Conservation (phyloP, 2,888 invertebrate species). For the Entomobrya multifasciata region DNA sequence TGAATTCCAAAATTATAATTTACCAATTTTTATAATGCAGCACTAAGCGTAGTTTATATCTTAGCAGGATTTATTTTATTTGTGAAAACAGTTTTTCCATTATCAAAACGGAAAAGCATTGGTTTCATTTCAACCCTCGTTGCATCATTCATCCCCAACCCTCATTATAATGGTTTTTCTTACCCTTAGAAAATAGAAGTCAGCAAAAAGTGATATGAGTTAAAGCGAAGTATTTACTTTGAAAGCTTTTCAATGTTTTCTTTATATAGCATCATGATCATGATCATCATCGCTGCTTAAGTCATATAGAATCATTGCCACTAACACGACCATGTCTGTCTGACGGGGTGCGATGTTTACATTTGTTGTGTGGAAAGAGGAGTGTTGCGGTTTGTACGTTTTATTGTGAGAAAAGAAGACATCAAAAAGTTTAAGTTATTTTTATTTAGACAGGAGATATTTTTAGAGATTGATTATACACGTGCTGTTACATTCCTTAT, state of each 20-base stretch:
- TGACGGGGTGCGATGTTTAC: conserved; percentile 32
- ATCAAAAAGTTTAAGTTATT: conserved; percentile 25
- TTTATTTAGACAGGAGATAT: neutral
- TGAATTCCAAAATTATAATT: no score
- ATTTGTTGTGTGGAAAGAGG: neutral
- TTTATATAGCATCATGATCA: conserved; percentile 49
- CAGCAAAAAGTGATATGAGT: conserved; percentile 45
- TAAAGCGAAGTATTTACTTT: conserved; percentile 71
- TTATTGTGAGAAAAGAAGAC: conserved; percentile 28
- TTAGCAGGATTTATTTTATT: conserved; percentile 50
- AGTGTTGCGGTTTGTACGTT: conserved; percentile 44
- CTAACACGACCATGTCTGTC: neutral
- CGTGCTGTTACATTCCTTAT: no score
- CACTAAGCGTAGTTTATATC: no score
- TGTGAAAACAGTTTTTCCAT: conserved; percentile 37
- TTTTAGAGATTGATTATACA: neutral
- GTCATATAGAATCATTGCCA: neutral
- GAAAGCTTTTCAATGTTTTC: conserved; percentile 74
- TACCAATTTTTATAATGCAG: no score
- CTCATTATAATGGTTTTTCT: conserved; percentile 6
- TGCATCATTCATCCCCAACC: conserved; percentile 21
- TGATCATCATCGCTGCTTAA: no score
- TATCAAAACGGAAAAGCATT: conserved; percentile 1
- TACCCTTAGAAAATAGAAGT: conserved; percentile 18
- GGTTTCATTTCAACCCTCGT: conserved; percentile 25